These are phyloP conservation scores for Hyles euphorbiae DNA, from an alignment of 1,140 invertebrate genomes.

Conservation along the genomic window DNA sequence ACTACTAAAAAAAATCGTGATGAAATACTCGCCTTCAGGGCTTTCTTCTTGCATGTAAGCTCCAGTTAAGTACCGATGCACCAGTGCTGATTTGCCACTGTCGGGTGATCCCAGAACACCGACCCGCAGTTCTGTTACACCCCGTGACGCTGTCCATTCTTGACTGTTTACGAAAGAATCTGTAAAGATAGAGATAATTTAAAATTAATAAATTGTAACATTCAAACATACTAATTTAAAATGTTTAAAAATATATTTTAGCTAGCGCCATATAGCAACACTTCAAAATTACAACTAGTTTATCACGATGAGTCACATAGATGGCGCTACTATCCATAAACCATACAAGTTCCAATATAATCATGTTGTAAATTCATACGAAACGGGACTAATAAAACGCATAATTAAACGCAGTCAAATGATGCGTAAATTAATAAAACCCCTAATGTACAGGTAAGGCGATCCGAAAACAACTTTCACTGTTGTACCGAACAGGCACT, in stretches of 20 bases:
- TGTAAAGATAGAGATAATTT: slow-evolving; percentile 77
- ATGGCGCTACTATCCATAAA: no score
- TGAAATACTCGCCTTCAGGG: slow-evolving; percentile 84
- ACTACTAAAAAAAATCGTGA: background rate
- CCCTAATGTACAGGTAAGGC: no score
- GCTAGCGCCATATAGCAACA: no score
- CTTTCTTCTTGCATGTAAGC: slow-evolving; percentile 99
- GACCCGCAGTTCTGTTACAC: slow-evolving; percentile 95
- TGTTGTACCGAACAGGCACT: background rate
- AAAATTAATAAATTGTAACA: background rate
- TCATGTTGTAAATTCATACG: background rate
- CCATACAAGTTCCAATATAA: no score
- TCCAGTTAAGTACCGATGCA: slow-evolving; percentile 98
- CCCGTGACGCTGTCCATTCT: slow-evolving; percentile 97
- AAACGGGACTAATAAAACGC: background rate
- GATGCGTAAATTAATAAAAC: no score
- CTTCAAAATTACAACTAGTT: no score
- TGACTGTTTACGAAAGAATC: slow-evolving; percentile 99
- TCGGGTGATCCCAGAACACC: slow-evolving; percentile 96
- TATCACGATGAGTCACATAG: no score
- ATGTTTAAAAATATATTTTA: no score
- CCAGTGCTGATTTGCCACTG: slow-evolving; percentile 97
- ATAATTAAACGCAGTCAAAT: background rate
- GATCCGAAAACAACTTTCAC: slow-evolving; percentile 9
- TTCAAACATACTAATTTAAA: no score